Evolutionary conservation across 2,888 invertebrate genomes (phyloP).

Genomic region (Capitulum mitella): DNA sequence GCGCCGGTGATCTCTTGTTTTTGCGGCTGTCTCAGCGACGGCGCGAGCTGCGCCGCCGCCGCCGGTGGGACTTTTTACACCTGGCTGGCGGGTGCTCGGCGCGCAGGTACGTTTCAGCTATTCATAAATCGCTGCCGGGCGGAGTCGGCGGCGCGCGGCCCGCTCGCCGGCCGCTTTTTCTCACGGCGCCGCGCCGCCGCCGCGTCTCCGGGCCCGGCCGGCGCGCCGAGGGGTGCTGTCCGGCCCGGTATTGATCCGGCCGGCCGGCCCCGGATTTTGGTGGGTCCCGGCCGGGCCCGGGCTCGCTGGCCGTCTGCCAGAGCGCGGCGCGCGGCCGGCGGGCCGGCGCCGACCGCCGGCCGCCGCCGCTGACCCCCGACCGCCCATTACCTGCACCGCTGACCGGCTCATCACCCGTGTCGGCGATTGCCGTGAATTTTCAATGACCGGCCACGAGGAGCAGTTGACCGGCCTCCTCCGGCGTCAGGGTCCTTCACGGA

Average conservation of each 20-base stretch:
- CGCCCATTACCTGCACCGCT: too few relatives aligned
- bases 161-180: background rate
- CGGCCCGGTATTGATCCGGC: constrained; percentile 2
- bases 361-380: background rate
- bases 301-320: background rate
- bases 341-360: background rate
- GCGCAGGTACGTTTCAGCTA: background rate
- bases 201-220: too few relatives aligned
- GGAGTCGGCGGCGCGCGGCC: background rate
- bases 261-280: background rate
- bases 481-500: too few relatives aligned
- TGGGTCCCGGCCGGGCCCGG: constrained; percentile 12
- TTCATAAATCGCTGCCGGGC: background rate
- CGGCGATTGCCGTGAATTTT: too few relatives aligned
- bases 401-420: too few relatives aligned
- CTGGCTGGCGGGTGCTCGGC: background rate
- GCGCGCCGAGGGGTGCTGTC: background rate
- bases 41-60: too few relatives aligned
- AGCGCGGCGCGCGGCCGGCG: background rate
- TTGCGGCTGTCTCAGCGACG: too few relatives aligned
- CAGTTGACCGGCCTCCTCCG: too few relatives aligned
- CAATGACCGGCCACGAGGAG: too few relatives aligned
- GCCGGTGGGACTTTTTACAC: too few relatives aligned
- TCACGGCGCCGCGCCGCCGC: background rate
- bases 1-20: too few relatives aligned